Conservation (phyloP, 1,140 invertebrate genomes). For the Adelges cooleyi region DNA sequence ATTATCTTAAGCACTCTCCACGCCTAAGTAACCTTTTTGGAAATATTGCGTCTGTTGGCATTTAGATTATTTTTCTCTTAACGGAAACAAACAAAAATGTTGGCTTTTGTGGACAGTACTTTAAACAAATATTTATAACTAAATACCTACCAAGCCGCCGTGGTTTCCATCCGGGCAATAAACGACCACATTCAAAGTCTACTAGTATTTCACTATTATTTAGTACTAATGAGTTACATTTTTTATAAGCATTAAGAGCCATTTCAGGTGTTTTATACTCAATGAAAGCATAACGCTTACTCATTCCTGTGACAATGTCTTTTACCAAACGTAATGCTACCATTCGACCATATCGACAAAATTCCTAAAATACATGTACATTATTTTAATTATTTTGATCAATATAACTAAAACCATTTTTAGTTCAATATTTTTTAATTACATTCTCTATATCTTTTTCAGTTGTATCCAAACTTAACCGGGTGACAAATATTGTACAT, state of each 20-base stretch:
- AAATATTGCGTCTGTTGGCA: too few species aligned
- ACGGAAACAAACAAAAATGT: too few species aligned
- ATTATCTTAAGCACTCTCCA: too few species aligned
- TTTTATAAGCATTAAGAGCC: conserved; percentile 48
- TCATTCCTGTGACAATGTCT: conserved; percentile 70
- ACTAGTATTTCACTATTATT: conserved; percentile 49
- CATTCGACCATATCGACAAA: conserved; percentile 56
- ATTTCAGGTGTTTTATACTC: conserved; percentile 56
- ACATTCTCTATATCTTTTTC: conserved; percentile 39
- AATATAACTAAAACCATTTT: too few species aligned
- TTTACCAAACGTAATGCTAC: conserved; percentile 54
- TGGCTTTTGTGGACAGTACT: neutral
- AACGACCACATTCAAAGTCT: conserved; percentile 45
- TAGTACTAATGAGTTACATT: conserved; percentile 52
- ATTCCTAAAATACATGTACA: conserved; percentile 41
- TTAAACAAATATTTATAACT: neutral
- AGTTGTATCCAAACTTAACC: conserved; percentile 59
- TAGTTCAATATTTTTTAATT: too few species aligned
- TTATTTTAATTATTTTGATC: neutral
- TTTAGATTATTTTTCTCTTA: neutral
- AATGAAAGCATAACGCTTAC: conserved; percentile 74
- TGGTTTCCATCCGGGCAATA: conserved; percentile 67
- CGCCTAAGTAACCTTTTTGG: too few species aligned
- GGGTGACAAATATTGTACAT: conserved; percentile 65
- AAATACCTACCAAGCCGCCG: conserved; percentile 57